Evolutionary conservation across 2,797 vertebrate species (phyloP).

Genomic region (Dicrostonyx torquatus): DNA sequence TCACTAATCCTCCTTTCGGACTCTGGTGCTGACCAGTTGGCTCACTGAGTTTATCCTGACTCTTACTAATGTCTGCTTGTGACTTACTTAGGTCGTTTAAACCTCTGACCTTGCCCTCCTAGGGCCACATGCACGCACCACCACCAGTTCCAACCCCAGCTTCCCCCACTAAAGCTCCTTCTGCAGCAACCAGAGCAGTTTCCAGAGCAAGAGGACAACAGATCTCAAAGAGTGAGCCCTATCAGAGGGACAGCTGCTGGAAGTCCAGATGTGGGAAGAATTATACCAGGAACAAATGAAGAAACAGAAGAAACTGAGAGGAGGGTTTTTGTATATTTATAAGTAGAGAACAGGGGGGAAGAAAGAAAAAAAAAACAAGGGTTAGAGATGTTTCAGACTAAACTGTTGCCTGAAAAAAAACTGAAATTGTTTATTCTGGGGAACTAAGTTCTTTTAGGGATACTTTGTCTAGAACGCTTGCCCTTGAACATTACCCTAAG

Average conservation of each 20-base stretch:
- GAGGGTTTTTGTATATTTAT: conserved; percentile 29
- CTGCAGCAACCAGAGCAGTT: background rate
- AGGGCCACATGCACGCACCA: background rate
- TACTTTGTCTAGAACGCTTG: conserved; percentile 54
- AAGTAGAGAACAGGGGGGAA: background rate
- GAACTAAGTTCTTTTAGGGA: conserved; percentile 24
- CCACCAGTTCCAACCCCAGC: background rate
- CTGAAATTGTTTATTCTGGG: background rate
- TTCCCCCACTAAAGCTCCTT: background rate
- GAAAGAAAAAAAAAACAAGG: background rate
- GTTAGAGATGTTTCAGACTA: background rate
- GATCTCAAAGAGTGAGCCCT: background rate
- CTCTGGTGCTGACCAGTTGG: background rate
- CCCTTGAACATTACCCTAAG: conserved; percentile 24
- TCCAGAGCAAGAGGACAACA: background rate
- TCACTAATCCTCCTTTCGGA: background rate
- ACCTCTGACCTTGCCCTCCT: background rate
- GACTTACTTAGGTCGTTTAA: background rate
- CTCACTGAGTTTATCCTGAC: background rate
- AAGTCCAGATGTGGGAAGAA: background rate
- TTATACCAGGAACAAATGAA: background rate
- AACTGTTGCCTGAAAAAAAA: conserved; percentile 27
- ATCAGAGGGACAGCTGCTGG: background rate
- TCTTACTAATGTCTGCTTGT: conserved; percentile 37
- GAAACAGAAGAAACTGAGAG: background rate